Percentiles rank a stretch among this genome's conserved stretches.
Conservation (phyloP, 2,888 invertebrate genomes). For the Dasypolia templi region DNA sequence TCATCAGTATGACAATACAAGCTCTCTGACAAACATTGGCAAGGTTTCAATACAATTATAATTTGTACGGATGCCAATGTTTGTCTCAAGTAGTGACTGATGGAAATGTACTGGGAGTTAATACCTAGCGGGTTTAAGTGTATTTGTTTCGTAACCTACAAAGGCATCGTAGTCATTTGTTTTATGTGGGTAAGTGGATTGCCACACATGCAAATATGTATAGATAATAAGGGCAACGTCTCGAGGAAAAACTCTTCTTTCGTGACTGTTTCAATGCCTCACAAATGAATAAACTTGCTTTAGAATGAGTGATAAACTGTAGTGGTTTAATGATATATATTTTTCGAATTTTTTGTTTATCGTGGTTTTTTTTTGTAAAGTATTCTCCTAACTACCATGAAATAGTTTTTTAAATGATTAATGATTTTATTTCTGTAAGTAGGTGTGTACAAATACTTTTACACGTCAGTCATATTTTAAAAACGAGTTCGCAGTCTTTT, state of each 20-base stretch:
- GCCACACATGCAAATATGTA: too few species aligned
- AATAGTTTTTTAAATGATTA: too few species aligned
- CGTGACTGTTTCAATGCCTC: too few species aligned
- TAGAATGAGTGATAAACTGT: background rate
- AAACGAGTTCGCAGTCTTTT: too few species aligned
- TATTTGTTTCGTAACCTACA: background rate
- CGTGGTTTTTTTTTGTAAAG: background rate
- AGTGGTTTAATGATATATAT: background rate
- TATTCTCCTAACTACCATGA: background rate
- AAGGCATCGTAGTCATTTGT: background rate
- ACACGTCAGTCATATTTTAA: too few species aligned
- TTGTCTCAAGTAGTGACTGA: conserved; percentile 43
- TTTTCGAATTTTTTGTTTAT: background rate
- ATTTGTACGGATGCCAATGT: conserved; percentile 67
- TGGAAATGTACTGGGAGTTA: background rate
- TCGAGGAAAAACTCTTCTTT: background rate
- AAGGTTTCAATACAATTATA: conserved; percentile 68
- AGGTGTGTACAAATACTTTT: too few species aligned
- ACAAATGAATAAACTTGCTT: too few species aligned
- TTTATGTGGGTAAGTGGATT: background rate
- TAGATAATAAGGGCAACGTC: background rate
- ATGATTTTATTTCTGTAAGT: too few species aligned
- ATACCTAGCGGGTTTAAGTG: background rate
- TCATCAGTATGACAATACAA: conserved; percentile 55
- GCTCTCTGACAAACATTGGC: conserved; percentile 65